Evolutionary conservation across 2,888 invertebrate genomes (phyloP).

Genomic region (Salticus scenicus): DNA sequence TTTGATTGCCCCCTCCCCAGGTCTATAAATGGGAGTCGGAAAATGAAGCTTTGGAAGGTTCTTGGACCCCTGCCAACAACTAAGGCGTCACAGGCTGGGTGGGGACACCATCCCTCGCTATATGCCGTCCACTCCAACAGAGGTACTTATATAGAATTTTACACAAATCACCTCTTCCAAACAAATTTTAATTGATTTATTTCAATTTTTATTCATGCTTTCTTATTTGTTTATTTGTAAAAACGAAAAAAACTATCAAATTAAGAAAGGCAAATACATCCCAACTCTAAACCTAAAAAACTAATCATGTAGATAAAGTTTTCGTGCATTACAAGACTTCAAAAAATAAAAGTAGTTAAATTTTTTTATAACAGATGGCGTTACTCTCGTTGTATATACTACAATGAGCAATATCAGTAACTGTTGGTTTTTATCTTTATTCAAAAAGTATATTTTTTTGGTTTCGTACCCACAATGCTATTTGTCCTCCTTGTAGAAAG

Average conservation of each 20-base stretch:
- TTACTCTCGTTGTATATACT: too few species aligned
- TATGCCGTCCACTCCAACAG: slow-evolving; percentile 53
- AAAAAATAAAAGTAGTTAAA: too few species aligned
- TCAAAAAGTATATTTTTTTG: too few species aligned
- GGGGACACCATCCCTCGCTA: background rate
- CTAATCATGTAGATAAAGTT: too few species aligned
- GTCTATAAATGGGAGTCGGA: slow-evolving; percentile 63
- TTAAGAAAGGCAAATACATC: too few species aligned
- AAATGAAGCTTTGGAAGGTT: slow-evolving; percentile 48
- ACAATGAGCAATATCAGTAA: too few species aligned
- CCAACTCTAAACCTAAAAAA: background rate
- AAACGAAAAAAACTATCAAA: background rate
- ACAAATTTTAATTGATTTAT: too few species aligned
- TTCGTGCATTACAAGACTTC: too few species aligned
- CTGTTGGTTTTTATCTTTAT: too few species aligned
- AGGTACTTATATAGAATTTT: background rate
- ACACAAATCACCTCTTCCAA: background rate
- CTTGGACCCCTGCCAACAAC: slow-evolving; percentile 60
- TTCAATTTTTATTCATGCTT: background rate
- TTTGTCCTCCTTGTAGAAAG: too few species aligned
- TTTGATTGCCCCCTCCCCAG: slow-evolving; percentile 19
- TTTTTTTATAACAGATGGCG: too few species aligned
- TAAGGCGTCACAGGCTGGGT: slow-evolving; percentile 31
- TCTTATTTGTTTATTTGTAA: background rate
- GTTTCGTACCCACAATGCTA: too few species aligned